A percentile compares a stretch with the other conserved stretches of the same genome.
phyloP scores from a whole-genome alignment of 53 echinoderm and acorn worm genomes.

The Zoroaster sp. region DNA sequence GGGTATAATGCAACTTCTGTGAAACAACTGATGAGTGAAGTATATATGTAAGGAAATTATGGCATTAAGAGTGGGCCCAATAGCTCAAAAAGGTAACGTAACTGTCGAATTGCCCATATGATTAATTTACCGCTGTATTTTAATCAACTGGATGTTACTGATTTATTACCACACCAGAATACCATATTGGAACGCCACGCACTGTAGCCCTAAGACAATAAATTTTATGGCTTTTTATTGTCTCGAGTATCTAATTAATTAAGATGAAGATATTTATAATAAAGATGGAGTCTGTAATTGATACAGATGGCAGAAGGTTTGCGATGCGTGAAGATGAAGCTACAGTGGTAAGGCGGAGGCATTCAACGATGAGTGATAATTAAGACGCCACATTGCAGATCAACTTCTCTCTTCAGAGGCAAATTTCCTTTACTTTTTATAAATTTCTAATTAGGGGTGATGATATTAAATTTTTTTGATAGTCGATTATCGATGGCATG shows the following conservation, averaged over 20 bases:
- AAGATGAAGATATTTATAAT: neutral
- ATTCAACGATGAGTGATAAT: neutral
- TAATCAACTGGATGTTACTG: neutral
- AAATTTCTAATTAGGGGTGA: neutral
- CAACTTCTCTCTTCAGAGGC: neutral
- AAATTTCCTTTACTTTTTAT: neutral
- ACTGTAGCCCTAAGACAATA: slow-evolving; percentile 2
- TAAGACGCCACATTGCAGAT: slow-evolving; percentile 24
- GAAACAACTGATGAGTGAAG: too few species aligned
- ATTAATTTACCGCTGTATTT: neutral
- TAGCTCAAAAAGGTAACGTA: too few species aligned
- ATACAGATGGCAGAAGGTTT: slow-evolving; percentile 21
- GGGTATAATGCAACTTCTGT: too few species aligned
- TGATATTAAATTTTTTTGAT: too few species aligned
- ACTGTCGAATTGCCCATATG: too few species aligned
- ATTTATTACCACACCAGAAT: neutral
- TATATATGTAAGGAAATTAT: too few species aligned
- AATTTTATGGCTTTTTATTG: neutral
- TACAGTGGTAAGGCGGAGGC: neutral
- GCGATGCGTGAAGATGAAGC: slow-evolving; percentile 9
- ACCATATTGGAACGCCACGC: slow-evolving; percentile 38
- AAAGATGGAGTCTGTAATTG: neutral
- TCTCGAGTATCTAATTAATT: slow-evolving; percentile 13
- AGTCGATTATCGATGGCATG: too few species aligned
- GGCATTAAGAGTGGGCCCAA: too few species aligned